Percentiles rank a stretch among this genome's conserved stretches.
These are phyloP conservation scores for Paralichthys olivaceus DNA, from an alignment of 2,113 vertebrate species.

Conservation along the genomic window DNA sequence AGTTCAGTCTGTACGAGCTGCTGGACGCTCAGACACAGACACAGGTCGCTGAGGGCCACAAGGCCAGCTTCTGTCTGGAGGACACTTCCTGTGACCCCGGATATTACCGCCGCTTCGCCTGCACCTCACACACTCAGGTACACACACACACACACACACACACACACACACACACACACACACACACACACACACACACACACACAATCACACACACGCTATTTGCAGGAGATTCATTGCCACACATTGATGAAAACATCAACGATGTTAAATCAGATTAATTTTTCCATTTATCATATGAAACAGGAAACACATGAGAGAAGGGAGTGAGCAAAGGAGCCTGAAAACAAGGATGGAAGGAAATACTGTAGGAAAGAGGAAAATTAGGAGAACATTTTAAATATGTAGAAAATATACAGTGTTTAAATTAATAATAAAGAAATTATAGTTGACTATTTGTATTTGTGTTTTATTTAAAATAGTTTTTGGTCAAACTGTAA, in stretches of 20 bases:
- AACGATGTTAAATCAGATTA: background rate
- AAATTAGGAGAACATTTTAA: background rate
- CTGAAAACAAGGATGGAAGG: background rate
- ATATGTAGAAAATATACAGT: background rate
- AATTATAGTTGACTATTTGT: no score
- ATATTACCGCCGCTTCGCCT: constrained; percentile 93
- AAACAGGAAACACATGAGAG: background rate
- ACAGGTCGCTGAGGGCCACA: constrained; percentile 96
- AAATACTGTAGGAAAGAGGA: background rate
- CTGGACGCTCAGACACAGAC: constrained; percentile 85
- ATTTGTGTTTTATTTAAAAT: no score
- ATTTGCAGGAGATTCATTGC: background rate
- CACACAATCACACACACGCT: background rate
- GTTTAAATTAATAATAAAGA: no score
- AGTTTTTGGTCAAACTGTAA: no score
- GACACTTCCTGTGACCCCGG: constrained; percentile 97
- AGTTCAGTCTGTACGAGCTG: constrained; percentile 96
- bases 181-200: background rate
- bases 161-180: background rate
- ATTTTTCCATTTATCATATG: background rate
- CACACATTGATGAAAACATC: no score
- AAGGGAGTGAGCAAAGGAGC: no score
- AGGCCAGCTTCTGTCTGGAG: constrained; percentile 97
- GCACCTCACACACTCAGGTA: constrained; percentile 92
- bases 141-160: background rate